A percentile compares a stretch with the other conserved stretches of the same genome.
phyloP scores from a whole-genome alignment of 2,888 invertebrate species.

The Drosophila fungiperda region DNA sequence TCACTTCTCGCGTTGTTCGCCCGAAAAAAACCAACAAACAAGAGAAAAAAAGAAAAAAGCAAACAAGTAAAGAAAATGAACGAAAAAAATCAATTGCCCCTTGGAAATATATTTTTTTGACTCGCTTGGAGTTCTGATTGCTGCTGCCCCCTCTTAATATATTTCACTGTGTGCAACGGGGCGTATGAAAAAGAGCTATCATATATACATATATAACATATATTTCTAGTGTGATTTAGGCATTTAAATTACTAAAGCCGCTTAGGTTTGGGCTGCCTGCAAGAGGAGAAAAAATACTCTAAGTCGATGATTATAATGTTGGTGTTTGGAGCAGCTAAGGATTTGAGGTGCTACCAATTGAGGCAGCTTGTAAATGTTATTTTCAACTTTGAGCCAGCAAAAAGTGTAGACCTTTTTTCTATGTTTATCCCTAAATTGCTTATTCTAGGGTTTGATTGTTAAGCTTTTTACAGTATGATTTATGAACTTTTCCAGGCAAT shows the following conservation, averaged over 20 bases:
- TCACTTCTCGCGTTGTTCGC: slow-evolving; percentile 6
- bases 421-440: not conserved
- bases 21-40: slow-evolving; percentile 23
- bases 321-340: not conserved
- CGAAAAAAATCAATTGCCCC: slow-evolving; percentile 71
- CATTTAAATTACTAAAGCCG: slow-evolving; percentile 10
- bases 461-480: not conserved
- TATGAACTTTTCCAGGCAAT: not conserved
- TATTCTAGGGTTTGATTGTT: not conserved
- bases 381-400: slow-evolving; percentile 3
- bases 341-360: not conserved
- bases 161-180: slow-evolving; percentile 25
- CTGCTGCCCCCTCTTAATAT: not conserved
- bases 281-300: not conserved
- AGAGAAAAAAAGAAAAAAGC: slow-evolving; percentile 19
- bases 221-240: not conserved
- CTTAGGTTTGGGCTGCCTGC: not conserved
- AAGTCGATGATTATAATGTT: slow-evolving; percentile 10
- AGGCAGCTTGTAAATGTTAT: slow-evolving; percentile 6
- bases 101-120: slow-evolving; percentile 53
- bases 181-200: slow-evolving; percentile 17
- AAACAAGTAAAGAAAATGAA: slow-evolving; percentile 20
- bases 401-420: not conserved
- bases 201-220: slow-evolving; percentile 5
- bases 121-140: slow-evolving; percentile 21